A percentile compares a stretch with the other conserved stretches of the same genome.
These are phyloP conservation scores for Poeciliopsis paucimaculata DNA, from an alignment of 2,797 vertebrate genomes.

Conservation along the genomic window DNA sequence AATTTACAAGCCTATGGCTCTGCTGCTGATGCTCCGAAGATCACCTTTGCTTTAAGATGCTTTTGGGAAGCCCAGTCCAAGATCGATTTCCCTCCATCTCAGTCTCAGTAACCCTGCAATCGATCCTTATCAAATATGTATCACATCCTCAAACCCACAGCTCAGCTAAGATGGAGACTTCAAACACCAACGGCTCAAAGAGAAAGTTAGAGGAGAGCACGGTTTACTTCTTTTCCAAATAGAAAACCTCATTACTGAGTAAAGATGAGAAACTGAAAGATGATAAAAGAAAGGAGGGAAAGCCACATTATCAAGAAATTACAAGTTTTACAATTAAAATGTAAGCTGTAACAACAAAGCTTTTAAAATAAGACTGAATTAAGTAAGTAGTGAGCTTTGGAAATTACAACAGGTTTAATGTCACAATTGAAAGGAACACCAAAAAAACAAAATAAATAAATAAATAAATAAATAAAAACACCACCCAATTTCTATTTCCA, in stretches of 20 bases:
- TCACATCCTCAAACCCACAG: conserved; percentile 72
- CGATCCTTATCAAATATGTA: conserved; percentile 83
- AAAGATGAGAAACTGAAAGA: conserved; percentile 30
- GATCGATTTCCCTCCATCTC: conserved; percentile 75
- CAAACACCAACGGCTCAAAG: conserved; percentile 65
- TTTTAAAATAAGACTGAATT: conserved; percentile 16
- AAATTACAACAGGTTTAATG: conserved; percentile 33
- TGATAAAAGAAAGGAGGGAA: conserved; percentile 21
- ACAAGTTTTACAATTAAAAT: conserved; percentile 26
- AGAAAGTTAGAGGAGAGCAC: conserved; percentile 60
- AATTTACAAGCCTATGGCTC: conserved; percentile 34
- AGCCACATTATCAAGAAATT: neutral
- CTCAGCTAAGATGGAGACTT: conserved; percentile 69
- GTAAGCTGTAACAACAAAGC: conserved; percentile 40
- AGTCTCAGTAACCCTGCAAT: conserved; percentile 72
- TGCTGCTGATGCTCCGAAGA: conserved; percentile 39
- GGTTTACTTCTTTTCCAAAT: conserved; percentile 50
- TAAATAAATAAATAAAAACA: too few relatives aligned
- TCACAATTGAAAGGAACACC: neutral
- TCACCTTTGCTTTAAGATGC: conserved; percentile 71
- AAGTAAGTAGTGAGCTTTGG: conserved; percentile 19
- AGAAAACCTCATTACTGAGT: conserved; percentile 36
- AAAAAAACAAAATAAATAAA: conserved; percentile 1
- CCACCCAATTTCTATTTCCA: conserved; percentile 44
- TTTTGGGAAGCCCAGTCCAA: conserved; percentile 67